These are phyloP conservation scores for Telmatochromis brachygnathus DNA, from an alignment of 2,113 vertebrate species.

Conservation along the genomic window DNA sequence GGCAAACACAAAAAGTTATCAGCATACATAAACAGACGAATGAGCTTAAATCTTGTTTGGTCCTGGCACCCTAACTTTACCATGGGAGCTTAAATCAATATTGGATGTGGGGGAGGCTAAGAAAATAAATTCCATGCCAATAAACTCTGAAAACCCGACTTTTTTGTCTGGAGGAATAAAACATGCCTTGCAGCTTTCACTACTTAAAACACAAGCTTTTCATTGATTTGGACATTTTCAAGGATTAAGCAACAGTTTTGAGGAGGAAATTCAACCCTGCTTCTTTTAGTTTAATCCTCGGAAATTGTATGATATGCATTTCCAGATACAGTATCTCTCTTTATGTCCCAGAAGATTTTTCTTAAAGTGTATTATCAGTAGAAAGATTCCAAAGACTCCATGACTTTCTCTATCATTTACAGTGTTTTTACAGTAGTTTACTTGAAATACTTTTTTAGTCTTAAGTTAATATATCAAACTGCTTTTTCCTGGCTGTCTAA, in stretches of 20 bases:
- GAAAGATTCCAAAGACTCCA: neutral
- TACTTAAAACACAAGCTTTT: neutral
- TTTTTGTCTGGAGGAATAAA: neutral
- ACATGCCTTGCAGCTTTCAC: neutral
- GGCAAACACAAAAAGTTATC: conserved; percentile 21
- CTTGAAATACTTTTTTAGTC: neutral
- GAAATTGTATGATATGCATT: neutral
- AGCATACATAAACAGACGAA: conserved; percentile 1
- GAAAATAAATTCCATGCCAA: conserved; percentile 23
- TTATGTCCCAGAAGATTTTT: neutral
- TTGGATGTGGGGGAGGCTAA: neutral
- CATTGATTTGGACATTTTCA: neutral
- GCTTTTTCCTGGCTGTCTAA: neutral
- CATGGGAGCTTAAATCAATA: conserved; percentile 13
- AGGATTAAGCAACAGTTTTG: neutral
- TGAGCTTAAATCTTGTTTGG: conserved; percentile 6
- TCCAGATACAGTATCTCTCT: neutral
- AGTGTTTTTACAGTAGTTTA: neutral
- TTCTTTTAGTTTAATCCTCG: neutral
- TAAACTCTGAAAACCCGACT: neutral
- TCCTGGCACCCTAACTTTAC: neutral
- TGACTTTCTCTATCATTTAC: neutral
- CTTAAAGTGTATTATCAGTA: neutral
- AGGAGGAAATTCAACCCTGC: neutral
- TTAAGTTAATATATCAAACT: neutral